Percentiles rank a stretch among this genome's conserved stretches.
Conservation (phyloP, 2,797 vertebrate species). For the Fistularia commersonii region DNA sequence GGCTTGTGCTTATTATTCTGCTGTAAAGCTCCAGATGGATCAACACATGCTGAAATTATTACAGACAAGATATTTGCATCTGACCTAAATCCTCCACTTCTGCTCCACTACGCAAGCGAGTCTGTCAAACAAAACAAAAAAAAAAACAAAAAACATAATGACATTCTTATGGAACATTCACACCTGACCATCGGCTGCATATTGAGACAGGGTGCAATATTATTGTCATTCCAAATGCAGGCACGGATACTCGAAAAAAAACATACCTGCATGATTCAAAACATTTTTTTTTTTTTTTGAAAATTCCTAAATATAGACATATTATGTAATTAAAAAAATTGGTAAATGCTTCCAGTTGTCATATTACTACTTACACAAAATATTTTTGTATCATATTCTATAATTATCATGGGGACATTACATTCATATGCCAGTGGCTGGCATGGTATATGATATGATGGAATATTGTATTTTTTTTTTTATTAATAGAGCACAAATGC, state of each 20-base stretch:
- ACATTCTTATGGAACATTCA: slow-evolving; percentile 30
- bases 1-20: slow-evolving; percentile 74
- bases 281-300: neutral
- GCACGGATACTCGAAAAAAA: too few relatives aligned
- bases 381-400: too few relatives aligned
- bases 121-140: slow-evolving; percentile 33
- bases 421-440: too few relatives aligned
- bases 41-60: slow-evolving; percentile 80
- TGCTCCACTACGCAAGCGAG: slow-evolving; percentile 62
- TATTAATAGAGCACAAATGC: too few relatives aligned
- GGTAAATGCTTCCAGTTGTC: too few relatives aligned
- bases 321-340: too few relatives aligned
- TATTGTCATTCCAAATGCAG: neutral
- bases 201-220: neutral
- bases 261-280: too few relatives aligned
- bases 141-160: slow-evolving; percentile 12
- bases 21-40: slow-evolving; percentile 77
- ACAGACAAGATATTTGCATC: slow-evolving; percentile 75
- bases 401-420: too few relatives aligned
- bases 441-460: too few relatives aligned
- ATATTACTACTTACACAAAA: too few relatives aligned
- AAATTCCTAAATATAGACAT: too few relatives aligned
- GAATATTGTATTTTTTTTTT: too few relatives aligned
- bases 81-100: slow-evolving; percentile 78
- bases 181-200: neutral